phyloP scores from a whole-genome alignment of 2,888 invertebrate species.

The Cosmia pyralina region DNA sequence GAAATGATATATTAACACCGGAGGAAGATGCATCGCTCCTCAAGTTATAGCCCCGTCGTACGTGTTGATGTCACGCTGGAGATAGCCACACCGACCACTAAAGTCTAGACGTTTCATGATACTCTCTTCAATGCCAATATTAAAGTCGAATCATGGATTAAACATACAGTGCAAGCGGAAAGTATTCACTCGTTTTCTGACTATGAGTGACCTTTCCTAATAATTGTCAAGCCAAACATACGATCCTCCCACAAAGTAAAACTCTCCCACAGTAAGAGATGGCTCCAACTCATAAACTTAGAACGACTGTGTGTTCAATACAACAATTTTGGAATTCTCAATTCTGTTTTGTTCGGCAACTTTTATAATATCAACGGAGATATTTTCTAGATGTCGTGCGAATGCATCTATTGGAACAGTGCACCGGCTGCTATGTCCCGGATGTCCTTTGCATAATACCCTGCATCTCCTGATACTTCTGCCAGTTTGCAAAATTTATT shows the following conservation, averaged over 20 bases:
- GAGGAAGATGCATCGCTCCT: slow-evolving; percentile 76
- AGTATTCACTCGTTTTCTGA: neutral
- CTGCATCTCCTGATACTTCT: slow-evolving; percentile 32
- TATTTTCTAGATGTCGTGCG: slow-evolving; percentile 43
- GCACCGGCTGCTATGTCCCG: slow-evolving; percentile 42
- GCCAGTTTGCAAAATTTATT: slow-evolving; percentile 41
- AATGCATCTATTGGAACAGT: slow-evolving; percentile 46
- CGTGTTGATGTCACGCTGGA: slow-evolving; percentile 65
- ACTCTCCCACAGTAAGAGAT: neutral
- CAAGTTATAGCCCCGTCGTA: slow-evolving; percentile 67
- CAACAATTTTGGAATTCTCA: slow-evolving; percentile 34
- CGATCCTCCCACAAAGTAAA: neutral
- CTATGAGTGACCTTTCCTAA: slow-evolving; percentile 11
- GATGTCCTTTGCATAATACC: slow-evolving; percentile 47
- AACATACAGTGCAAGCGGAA: neutral
- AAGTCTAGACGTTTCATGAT: slow-evolving; percentile 52
- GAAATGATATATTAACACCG: slow-evolving; percentile 86
- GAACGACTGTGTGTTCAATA: slow-evolving; percentile 25
- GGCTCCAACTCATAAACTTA: slow-evolving; percentile 26
- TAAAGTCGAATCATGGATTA: neutral
- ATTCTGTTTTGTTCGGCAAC: slow-evolving; percentile 31
- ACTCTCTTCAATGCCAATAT: slow-evolving; percentile 17
- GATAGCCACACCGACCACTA: slow-evolving; percentile 23
- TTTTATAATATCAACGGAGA: slow-evolving; percentile 52
- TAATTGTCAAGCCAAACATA: neutral